These are phyloP conservation scores for Gulo gulo DNA, from an alignment of 2,113 vertebrate species.

Conservation along the genomic window DNA sequence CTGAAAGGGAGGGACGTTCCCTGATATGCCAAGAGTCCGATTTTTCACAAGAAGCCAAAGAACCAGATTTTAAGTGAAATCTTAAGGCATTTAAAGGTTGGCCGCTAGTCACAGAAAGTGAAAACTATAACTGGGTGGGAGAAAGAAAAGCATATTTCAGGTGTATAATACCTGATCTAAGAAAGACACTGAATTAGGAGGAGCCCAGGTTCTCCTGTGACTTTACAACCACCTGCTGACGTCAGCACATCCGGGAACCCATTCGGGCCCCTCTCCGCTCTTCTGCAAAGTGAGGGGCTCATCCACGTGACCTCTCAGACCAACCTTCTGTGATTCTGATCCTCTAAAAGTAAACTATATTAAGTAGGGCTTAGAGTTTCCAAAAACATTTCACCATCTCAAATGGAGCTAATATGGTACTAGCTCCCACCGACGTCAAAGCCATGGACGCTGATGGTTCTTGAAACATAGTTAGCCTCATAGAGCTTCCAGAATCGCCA, in stretches of 20 bases:
- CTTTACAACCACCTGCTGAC: neutral
- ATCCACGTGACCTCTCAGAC: neutral
- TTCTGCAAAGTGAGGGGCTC: neutral
- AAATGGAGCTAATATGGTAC: neutral
- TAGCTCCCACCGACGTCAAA: neutral
- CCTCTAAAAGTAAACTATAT: neutral
- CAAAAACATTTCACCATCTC: conserved; percentile 5
- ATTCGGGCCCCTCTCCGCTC: rapidly evolving
- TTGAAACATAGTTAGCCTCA: neutral
- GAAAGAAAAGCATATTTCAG: neutral
- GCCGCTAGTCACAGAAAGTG: neutral
- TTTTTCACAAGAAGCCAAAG: neutral
- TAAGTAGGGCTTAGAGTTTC: conserved; percentile 7
- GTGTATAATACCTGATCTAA: neutral
- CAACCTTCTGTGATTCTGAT: neutral
- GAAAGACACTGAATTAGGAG: neutral
- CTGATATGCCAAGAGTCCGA: rapidly evolving
- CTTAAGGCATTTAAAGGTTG: neutral
- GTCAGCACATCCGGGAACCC: neutral
- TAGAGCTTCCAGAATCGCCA: neutral
- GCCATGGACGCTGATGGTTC: neutral
- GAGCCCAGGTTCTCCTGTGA: rapidly evolving
- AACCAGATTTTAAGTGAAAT: neutral
- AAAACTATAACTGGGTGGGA: neutral
- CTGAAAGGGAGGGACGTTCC: neutral